Evolutionary conservation across 2,888 invertebrate species (phyloP).

Genomic region (Idaea aversata): DNA sequence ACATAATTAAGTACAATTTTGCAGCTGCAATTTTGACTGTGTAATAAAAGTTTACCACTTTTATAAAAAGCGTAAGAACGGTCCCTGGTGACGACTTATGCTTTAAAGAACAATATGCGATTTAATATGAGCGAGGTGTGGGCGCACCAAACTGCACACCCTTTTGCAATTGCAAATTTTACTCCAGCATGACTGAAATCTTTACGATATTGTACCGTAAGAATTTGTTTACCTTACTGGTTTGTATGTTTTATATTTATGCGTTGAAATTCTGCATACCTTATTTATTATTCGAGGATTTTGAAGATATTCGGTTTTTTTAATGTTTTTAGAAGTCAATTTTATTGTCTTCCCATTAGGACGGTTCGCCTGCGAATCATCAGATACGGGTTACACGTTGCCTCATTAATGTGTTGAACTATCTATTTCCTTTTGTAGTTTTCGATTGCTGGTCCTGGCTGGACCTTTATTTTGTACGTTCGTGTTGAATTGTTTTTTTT

Average conservation of each 20-base stretch:
- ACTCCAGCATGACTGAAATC: constrained; percentile 40
- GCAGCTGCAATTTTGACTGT: constrained; percentile 42
- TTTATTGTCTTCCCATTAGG: constrained; percentile 34
- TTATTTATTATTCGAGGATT: constrained; percentile 32
- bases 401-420: constrained; percentile 48
- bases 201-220: constrained; percentile 52
- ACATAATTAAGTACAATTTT: constrained; percentile 48
- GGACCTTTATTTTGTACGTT: constrained; percentile 39
- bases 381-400: constrained; percentile 48
- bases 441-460: constrained; percentile 30
- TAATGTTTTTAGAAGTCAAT: constrained; percentile 37
- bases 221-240: constrained; percentile 51
- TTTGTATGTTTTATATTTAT: constrained; percentile 42
- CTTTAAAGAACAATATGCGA: constrained; percentile 43
- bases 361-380: constrained; percentile 34
- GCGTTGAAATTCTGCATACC: constrained; percentile 13
- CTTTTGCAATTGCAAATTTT: constrained; percentile 55
- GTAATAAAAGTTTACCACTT: constrained; percentile 34
- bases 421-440: constrained; percentile 36
- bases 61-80: constrained; percentile 26
- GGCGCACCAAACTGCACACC: constrained; percentile 40
- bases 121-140: constrained; percentile 49
- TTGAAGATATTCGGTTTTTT: constrained; percentile 40
- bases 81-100: constrained; percentile 31
- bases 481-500: constrained; percentile 38